phyloP scores from a whole-genome alignment of 2,888 invertebrate genomes.

The Patella caerulea region DNA sequence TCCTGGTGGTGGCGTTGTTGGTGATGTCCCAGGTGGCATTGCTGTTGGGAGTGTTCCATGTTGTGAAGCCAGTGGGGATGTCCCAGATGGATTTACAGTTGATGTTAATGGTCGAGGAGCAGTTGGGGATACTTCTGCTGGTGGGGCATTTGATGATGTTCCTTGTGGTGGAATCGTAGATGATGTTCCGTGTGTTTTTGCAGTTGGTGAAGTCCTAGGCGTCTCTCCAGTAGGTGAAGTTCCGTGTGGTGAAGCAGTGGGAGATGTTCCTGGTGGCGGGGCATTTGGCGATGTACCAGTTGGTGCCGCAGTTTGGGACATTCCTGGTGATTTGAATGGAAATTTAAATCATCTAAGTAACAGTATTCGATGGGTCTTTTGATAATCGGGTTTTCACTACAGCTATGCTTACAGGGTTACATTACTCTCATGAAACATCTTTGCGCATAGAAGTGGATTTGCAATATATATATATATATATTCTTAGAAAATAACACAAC shows the following conservation, averaged over 20 bases:
- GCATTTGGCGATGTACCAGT: neutral
- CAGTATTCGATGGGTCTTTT: too few species aligned
- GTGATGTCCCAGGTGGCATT: neutral
- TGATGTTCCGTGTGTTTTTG: neutral
- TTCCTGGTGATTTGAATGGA: too few species aligned
- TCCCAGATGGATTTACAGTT: neutral
- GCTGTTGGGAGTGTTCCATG: too few species aligned
- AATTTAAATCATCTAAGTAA: too few species aligned
- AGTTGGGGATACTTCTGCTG: neutral
- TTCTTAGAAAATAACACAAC: too few species aligned
- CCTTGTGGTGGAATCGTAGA: neutral
- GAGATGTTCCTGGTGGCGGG: neutral
- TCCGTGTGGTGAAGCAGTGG: neutral
- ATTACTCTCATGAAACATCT: too few species aligned
- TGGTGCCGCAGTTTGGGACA: neutral
- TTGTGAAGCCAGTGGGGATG: neutral
- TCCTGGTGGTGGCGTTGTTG: neutral
- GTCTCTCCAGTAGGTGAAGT: neutral
- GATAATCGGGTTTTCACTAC: too few species aligned
- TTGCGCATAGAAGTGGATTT: too few species aligned
- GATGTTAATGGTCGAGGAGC: neutral
- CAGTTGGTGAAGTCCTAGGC: neutral
- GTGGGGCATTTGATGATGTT: too few species aligned
- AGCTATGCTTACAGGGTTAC: too few species aligned
- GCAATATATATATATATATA: too few species aligned